phyloP scores from a whole-genome alignment of 2,797 vertebrate genomes.

The Typhlichthys subterraneus region DNA sequence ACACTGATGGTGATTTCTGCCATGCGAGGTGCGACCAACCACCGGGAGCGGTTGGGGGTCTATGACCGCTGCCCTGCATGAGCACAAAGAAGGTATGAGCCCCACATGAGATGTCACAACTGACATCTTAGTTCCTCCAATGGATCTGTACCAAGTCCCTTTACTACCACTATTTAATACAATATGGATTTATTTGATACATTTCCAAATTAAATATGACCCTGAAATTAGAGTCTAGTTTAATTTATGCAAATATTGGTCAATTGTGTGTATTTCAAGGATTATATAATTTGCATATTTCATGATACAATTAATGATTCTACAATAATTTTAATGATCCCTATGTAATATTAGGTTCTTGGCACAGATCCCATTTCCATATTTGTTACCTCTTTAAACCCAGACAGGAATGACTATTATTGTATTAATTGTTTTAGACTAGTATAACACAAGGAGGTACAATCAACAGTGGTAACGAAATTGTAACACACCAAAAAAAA shows the following conservation, averaged over 20 bases:
- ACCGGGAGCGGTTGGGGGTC: no score
- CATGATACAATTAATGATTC: not conserved
- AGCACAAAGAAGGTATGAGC: not conserved
- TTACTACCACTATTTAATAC: conserved; percentile 94
- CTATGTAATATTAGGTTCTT: not conserved
- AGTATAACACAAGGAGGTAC: no score
- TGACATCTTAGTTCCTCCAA: conserved; percentile 82
- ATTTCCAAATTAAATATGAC: conserved; percentile 98
- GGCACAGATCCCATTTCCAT: not conserved
- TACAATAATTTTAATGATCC: no score
- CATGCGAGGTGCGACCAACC: no score
- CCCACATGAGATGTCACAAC: not conserved
- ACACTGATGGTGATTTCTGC: no score
- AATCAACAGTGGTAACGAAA: no score
- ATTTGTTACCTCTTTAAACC: no score
- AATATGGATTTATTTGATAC: conserved; percentile 94
- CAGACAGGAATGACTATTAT: no score
- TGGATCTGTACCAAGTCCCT: conserved; percentile 93
- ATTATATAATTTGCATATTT: no score
- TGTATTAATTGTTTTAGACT: no score
- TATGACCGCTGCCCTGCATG: no score
- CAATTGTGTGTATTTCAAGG: not conserved
- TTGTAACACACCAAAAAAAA: no score
- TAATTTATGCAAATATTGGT: conserved; percentile 50
- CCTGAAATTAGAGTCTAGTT: conserved; percentile 86